Evolutionary conservation across 1,140 invertebrate species (phyloP), one percentile per base, ranked within the genome.

Genomic region (Aphis craccivora): DNA sequence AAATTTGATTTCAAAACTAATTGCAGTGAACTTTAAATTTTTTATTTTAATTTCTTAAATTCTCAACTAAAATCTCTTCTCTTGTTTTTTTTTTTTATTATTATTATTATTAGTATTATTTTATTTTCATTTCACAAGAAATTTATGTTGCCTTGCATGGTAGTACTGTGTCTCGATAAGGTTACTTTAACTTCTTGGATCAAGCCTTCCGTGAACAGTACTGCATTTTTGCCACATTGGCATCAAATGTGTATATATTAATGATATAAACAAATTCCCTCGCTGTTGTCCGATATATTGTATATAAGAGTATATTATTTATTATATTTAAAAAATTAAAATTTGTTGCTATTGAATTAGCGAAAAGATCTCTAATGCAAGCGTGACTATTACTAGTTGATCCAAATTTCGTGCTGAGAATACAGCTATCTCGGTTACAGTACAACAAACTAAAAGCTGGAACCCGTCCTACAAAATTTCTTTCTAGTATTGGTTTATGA

Each of bases 261-360:
- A 93, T 45, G 40, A 40, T 35, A 43, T 86, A 93, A 93, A 93
- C 81, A 84, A 93, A 86, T 53, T 8, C 43, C 76, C 60, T 93
- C 76, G 67, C 90, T 91, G 45, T 86, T 93, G 14, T 83, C 76
- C 35, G 25, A 93, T 93, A 86, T 92, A 93, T 83, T 93, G 91
- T 93, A 93, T 25, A 93, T 93, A 93, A 93, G 76, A 93, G 67
- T 86, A 93, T 93, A 93, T 93, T 92, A 92, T 92, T 92, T 92
- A 92, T 93, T 93, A 84, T 93, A 83, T 93, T 53, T 84, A 37
- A 53, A 51, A 84, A 48, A 51, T 30, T 53, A 25, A 48, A 81
- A 35, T 51, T 35, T 81, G 35, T 93, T 83, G 76, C 91, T 93
- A 51, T 93, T 90, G 25, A 84, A 55, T 84, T 43, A 40, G 76